Percentiles rank a stretch among this genome's conserved stretches.
Evolutionary conservation across 1,140 invertebrate species (phyloP).

Genomic region (Bombus polaris): DNA sequence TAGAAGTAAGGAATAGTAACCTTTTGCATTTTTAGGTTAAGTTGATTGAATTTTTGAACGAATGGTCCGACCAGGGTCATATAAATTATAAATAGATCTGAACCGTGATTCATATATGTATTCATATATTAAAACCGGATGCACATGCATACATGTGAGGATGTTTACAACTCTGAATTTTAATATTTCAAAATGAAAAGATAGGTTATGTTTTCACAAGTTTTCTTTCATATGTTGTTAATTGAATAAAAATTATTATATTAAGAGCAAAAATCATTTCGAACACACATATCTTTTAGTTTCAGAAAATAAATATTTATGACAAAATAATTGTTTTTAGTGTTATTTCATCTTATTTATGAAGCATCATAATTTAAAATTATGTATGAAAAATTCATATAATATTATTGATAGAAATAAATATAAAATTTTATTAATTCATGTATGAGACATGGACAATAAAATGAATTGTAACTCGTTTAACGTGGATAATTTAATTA

Average conservation of each 20-base stretch:
- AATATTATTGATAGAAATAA: not conserved
- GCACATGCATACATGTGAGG: too few relatives aligned
- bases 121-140: too few relatives aligned
- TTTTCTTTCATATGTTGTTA: not conserved
- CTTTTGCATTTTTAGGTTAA: not conserved
- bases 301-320: not conserved
- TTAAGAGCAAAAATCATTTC: not conserved
- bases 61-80: not conserved
- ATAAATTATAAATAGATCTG: too few relatives aligned
- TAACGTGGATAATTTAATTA: conserved; percentile 45
- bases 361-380: not conserved
- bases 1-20: not conserved
- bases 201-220: not conserved
- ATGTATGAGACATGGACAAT: not conserved
- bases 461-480: conserved; percentile 22
- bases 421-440: not conserved
- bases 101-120: too few relatives aligned
- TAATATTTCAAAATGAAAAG: not conserved
- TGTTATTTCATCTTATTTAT: not conserved
- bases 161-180: not conserved
- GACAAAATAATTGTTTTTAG: not conserved
- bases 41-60: not conserved
- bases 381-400: not conserved
- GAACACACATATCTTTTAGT: not conserved
- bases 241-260: not conserved